These are phyloP conservation scores for Itoplectis maculator DNA, from an alignment of 2,888 invertebrate species.

Conservation along the genomic window DNA sequence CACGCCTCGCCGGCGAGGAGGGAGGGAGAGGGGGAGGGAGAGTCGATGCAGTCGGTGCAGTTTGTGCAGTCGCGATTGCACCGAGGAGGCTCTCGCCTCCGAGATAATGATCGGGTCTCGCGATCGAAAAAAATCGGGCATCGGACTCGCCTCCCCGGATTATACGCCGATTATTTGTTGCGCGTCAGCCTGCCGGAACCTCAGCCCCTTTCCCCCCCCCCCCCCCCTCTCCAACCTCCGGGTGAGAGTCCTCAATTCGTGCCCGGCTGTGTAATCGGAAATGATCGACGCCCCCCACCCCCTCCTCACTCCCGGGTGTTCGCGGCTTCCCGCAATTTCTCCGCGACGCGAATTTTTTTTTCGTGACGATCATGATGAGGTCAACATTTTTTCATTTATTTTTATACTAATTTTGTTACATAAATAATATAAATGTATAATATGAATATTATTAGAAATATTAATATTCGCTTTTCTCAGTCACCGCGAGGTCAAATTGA, in stretches of 20 bases:
- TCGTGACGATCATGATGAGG: not conserved
- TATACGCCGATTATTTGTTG: constrained; percentile 58
- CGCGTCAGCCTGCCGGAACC: constrained; percentile 18
- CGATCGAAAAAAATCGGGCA: too few relatives aligned
- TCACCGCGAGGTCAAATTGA: too few relatives aligned
- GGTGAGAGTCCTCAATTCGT: constrained; percentile 24
- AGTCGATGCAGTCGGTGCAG: too few relatives aligned
- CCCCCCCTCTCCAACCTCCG: not conserved
- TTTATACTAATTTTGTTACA: too few relatives aligned
- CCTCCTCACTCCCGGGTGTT: too few relatives aligned
- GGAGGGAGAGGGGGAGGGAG: constrained; percentile 18
- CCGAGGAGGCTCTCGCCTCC: constrained; percentile 65
- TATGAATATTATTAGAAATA: too few relatives aligned
- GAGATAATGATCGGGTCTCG: constrained; percentile 65
- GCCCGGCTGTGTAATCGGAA: constrained; percentile 53
- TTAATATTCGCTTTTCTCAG: too few relatives aligned
- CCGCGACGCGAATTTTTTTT: not conserved
- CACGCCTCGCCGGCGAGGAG: constrained; percentile 44
- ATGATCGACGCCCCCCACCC: constrained; percentile 32
- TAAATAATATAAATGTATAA: too few relatives aligned
- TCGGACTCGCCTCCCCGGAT: too few relatives aligned
- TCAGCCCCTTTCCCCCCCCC: not conserved
- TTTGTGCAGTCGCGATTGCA: too few relatives aligned
- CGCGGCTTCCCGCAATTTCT: constrained; percentile 33
- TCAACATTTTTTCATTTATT: too few relatives aligned